Evolutionary conservation across 2,113 vertebrate genomes (phyloP), one percentile per base, ranked within the genome.

Genomic region (Progne subis): DNA sequence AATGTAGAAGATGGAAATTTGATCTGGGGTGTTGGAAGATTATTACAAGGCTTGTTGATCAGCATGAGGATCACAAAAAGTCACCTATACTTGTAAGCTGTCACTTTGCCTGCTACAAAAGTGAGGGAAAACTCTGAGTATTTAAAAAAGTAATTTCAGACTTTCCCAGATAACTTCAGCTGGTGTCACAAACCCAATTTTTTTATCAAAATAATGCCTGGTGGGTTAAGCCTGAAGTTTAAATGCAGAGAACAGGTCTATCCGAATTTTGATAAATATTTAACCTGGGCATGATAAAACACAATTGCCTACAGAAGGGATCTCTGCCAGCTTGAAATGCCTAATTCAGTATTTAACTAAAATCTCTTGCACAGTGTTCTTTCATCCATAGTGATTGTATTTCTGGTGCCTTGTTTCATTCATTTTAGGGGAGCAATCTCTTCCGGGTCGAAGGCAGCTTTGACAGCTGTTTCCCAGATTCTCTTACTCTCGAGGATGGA

Each of bases 401-500:
- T 82, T 79, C 37, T 95, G 60, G 9, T 82, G n/a, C 24, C 6
- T 79, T 85, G 53, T 94, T 86, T 96, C 13, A 3, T 86, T 72
- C 13, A 12, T 95, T 94, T 56, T 86, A 98, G 94, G 98, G 98
- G 56, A 96, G 95, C 10, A 97, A 97, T 47, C 97, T 97, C 74
- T 99, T 98, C 83, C 98, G 96, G 60, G 98, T 98, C 61, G 98
- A 99, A 94, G 97, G 98, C 92, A 98, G 97, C 18, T 98, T 97
- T 23, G 98, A 99, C 82, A 96, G 98, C 41, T 97, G 94, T 28
- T 96, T 98, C 39, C 95, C 97, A 0, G 96, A 96, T 68, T 97
- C 98, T 47, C 92, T 98, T 29, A 96, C 97, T 19, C 97, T 98
- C 0, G 98, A 98, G 81, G 86, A 97, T 2, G 98, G 98, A 21